Base-by-base conservation (phyloP, 2,113 vertebrate genomes). In the Anguilla japonica region DNA sequence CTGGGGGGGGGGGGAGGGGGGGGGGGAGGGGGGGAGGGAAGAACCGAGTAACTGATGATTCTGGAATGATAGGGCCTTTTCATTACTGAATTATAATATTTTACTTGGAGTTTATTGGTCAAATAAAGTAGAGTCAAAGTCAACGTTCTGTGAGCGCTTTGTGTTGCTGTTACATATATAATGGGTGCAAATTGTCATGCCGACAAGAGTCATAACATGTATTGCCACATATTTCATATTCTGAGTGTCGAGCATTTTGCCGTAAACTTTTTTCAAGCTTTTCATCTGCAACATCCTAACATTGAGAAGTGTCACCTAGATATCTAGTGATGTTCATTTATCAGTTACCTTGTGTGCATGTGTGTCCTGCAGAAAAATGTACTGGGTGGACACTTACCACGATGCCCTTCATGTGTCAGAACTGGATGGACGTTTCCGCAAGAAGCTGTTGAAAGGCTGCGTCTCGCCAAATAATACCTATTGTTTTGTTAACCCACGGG, bases 351-450 rank as follows among this genome's bases (percentile, higher is more conserved):
- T 40, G 18, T 60, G 22, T 22, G 39, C 5, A 3, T 50, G 26
- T 84, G 29, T n/a, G 41, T 89, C 29, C 13, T 63, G 16, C 91
- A 95, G 94, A 90, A 95, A 95, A 87, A 20, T 95, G 60, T 95
- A 95, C 91, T 95, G 93, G 94, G 83, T 89, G 50, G 90, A 95
- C 20, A 14, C 88, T 46, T 93, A 85, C 86, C 91, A 92, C 0
- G 50, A 91, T 81, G 93, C 94, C 0, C 14, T 95, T 81, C 92
- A 94, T 40, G 94, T 95, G 85, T 93, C 94, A 87, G 94, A 95
- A 89, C 86, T 95, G 88, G 94, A 95, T 53, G 94, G 94, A 3
- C 94, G 92, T 53, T 91, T 91, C 90, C 87, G 88, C 84, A 95
- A 91, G 88, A 94, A 79, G 86, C 91, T 95, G 56, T 83, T 94